phyloP scores from a whole-genome alignment of 2,113 vertebrate genomes.

The Bufo gargarizans region DNA sequence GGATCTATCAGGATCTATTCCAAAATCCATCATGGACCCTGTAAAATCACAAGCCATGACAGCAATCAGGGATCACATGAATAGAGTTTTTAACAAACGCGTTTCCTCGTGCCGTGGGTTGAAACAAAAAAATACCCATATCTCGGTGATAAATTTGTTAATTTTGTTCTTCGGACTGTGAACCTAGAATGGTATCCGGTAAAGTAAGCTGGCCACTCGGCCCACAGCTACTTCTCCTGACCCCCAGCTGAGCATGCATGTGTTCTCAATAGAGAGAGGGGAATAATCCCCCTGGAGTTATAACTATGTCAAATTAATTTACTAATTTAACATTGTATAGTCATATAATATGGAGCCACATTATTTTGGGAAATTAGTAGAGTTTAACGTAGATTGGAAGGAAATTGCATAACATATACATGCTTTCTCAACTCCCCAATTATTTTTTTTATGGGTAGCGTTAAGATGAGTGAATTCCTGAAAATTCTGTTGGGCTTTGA shows the following conservation, averaged over 20 bases:
- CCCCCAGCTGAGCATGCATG: no score
- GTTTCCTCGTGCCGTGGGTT: slow-evolving; percentile 67
- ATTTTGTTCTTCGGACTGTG: not conserved
- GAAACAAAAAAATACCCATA: slow-evolving; percentile 64
- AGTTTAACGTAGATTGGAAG: not conserved
- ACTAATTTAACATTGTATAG: not conserved
- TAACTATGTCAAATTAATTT: not conserved
- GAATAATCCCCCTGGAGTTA: not conserved
- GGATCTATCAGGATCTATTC: not conserved
- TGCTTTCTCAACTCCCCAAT: no score
- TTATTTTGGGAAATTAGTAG: not conserved
- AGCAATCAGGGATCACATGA: slow-evolving; percentile 77
- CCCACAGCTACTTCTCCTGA: no score
- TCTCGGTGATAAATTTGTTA: slow-evolving; percentile 25
- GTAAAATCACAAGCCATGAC: not conserved
- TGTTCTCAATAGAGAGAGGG: no score
- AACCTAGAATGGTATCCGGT: not conserved
- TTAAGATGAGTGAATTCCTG: no score
- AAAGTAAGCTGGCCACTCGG: no score
- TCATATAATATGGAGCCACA: not conserved
- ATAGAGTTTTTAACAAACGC: slow-evolving; percentile 80
- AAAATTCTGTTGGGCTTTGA: no score
- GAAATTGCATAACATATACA: not conserved
- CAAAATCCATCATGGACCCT: not conserved
- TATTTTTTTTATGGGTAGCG: no score